phyloP scores from a whole-genome alignment of 1,140 invertebrate genomes.

The Drosophila sp. region DNA sequence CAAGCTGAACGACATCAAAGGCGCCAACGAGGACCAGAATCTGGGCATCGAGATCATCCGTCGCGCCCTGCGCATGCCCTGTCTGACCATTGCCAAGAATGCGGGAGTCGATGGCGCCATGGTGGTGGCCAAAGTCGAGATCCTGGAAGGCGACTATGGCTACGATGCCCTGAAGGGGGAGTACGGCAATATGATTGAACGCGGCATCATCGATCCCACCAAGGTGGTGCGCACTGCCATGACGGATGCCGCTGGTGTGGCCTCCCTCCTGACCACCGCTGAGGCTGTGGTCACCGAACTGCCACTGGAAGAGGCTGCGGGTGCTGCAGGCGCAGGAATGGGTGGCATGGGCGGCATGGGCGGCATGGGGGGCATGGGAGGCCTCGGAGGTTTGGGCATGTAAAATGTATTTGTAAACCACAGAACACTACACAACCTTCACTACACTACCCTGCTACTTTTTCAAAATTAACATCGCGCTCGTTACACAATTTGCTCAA shows the following conservation, averaged over 20 bases:
- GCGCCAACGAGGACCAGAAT: constrained; percentile 92
- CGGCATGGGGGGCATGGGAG: constrained; percentile 50
- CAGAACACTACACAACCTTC: neutral
- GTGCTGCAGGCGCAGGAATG: constrained; percentile 64
- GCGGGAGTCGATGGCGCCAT: constrained; percentile 97
- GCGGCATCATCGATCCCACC: constrained; percentile 99
- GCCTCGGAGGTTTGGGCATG: constrained; percentile 45
- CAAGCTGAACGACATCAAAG: constrained; percentile 88
- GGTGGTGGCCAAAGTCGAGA: constrained; percentile 96
- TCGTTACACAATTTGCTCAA: constrained; percentile 10
- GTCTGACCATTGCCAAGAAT: constrained; percentile 97
- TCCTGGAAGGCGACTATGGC: constrained; percentile 90
- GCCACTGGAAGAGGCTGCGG: constrained; percentile 93
- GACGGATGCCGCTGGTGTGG: constrained; percentile 99
- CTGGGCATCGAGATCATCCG: constrained; percentile 94
- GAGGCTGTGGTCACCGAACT: constrained; percentile 97
- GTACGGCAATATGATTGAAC: constrained; percentile 98
- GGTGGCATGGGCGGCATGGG: constrained; percentile 60
- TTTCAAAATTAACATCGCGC: no score
- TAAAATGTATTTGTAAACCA: constrained; percentile 3
- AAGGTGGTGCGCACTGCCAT: constrained; percentile 98
- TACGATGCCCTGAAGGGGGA: constrained; percentile 98
- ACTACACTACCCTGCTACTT: neutral
- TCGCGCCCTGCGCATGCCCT: constrained; percentile 96
- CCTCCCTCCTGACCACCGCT: constrained; percentile 97